These are phyloP conservation scores for Gibbula magus DNA, from an alignment of 2,888 invertebrate genomes.

Conservation along the genomic window DNA sequence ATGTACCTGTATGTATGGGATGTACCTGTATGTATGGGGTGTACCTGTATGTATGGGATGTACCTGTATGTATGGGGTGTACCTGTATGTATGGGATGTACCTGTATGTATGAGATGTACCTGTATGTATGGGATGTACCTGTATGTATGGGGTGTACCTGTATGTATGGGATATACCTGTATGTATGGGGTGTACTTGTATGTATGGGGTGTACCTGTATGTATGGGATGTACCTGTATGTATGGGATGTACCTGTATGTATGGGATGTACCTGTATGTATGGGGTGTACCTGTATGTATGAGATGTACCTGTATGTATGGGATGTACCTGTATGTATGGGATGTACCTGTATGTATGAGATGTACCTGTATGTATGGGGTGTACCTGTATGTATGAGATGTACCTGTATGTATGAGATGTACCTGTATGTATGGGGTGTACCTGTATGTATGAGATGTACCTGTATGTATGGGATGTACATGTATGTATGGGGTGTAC, in stretches of 20 bases:
- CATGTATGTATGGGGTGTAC: no score
- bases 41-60: slow-evolving; percentile 95
- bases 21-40: slow-evolving; percentile 86
- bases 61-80: slow-evolving; percentile 48
- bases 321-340: no score
- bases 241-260: slow-evolving; percentile 80
- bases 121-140: slow-evolving; percentile 76
- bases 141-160: no score
- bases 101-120: slow-evolving; percentile 90
- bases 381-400: no score
- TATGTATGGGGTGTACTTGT: slow-evolving; percentile 79
- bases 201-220: no score
- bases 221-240: slow-evolving; percentile 84
- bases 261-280: no score
- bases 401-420: slow-evolving; percentile 75
- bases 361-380: slow-evolving; percentile 84
- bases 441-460: slow-evolving; percentile 93
- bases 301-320: slow-evolving; percentile 82
- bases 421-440: slow-evolving; percentile 87
- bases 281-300: slow-evolving; percentile 82
- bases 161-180: slow-evolving; percentile 86
- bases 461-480: slow-evolving; percentile 62
- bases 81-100: no score
- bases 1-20: slow-evolving; percentile 76
- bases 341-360: slow-evolving; percentile 79